These are phyloP conservation scores for Tenrec ecaudatus DNA, from an alignment of 2,113 vertebrate species.

Conservation along the genomic window DNA sequence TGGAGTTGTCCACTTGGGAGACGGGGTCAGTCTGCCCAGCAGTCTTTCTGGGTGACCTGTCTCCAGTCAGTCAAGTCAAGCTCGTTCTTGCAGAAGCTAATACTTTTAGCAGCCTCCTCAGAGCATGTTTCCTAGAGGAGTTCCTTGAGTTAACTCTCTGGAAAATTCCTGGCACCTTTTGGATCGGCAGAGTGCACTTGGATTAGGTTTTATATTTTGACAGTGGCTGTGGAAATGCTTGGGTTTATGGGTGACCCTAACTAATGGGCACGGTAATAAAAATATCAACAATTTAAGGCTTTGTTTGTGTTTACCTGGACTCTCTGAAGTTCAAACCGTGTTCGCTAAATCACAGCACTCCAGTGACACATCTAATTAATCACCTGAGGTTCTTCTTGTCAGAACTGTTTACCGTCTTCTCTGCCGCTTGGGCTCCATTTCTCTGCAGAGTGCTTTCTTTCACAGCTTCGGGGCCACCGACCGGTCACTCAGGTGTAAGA, in stretches of 20 bases:
- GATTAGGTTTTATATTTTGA: slow-evolving; percentile 56
- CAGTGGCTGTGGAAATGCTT: slow-evolving; percentile 10
- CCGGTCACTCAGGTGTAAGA: slow-evolving; percentile 45
- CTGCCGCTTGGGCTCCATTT: slow-evolving; percentile 43
- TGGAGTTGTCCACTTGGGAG: not conserved
- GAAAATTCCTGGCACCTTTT: slow-evolving; percentile 58
- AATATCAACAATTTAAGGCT: slow-evolving; percentile 58
- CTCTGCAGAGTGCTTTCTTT: slow-evolving; percentile 51
- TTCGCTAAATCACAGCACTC: slow-evolving; percentile 55
- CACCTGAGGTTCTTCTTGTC: slow-evolving; percentile 56
- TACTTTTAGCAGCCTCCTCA: not conserved
- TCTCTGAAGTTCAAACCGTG: slow-evolving; percentile 57
- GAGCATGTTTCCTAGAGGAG: not conserved
- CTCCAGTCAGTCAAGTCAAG: not conserved
- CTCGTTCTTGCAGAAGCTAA: not conserved
- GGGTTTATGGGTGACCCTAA: slow-evolving; percentile 40
- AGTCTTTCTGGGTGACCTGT: slow-evolving; percentile 40
- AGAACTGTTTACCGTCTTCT: slow-evolving; percentile 56
- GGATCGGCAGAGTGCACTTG: slow-evolving; percentile 8
- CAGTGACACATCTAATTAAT: slow-evolving; percentile 64
- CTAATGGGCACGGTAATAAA: slow-evolving; percentile 36
- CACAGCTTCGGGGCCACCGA: not conserved
- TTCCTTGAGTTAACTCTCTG: slow-evolving; percentile 37
- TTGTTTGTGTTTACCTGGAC: slow-evolving; percentile 68
- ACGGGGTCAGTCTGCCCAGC: not conserved